Base-by-base conservation (phyloP, 2,113 vertebrate species). In the chimpanzee (Pan troglodytes) region DNA sequence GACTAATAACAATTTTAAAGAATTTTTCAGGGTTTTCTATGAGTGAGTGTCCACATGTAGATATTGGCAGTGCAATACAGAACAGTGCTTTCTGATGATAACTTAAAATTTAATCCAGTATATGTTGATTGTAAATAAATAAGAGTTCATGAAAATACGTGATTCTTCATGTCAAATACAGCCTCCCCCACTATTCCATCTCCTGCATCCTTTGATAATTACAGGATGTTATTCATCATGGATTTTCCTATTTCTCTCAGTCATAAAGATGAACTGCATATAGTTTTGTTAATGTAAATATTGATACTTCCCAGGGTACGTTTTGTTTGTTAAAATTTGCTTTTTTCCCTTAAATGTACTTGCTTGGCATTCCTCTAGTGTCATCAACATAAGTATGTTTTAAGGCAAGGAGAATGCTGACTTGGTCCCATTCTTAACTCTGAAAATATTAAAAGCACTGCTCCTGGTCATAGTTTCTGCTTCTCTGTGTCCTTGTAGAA, bases 11-110 rank as follows among this genome's bases (percentile, higher is more conserved):
- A 35, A 94, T 92, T 76, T 25, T 79, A 90, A 90, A 87, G 43
- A 81, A 38, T 96, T 98, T 97, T 96, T 85, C 92, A 96, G 80
- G 5, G 8, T 89, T 95, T 98, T 88, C 83, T 90, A 55, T 52
- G 10, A 92, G 45, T 90, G 86, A 40, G 6, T 76, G 76, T 48
- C 20, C 20, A 78, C 40, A 59, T 61, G 13, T 73, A 78, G 17
- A 83, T 75, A 73, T 40, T 90, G 73, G 7, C 90, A 88, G 25
- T 93, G 38, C 59, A 27, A 40, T 78, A 80, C 3, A 89, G 52
- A 10, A 14, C 22, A 55, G 3, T 88, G 8, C 45, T 94, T 48
- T 83, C 78, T 93, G 10, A 43, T 52, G 17, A 50, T 32, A 67
- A 87, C 55, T 64, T 67, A 88, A 95, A 93, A 0, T 59, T 75